These are phyloP conservation scores for Arrhopalites spinosus DNA, from an alignment of 2,888 invertebrate species.

Conservation along the genomic window DNA sequence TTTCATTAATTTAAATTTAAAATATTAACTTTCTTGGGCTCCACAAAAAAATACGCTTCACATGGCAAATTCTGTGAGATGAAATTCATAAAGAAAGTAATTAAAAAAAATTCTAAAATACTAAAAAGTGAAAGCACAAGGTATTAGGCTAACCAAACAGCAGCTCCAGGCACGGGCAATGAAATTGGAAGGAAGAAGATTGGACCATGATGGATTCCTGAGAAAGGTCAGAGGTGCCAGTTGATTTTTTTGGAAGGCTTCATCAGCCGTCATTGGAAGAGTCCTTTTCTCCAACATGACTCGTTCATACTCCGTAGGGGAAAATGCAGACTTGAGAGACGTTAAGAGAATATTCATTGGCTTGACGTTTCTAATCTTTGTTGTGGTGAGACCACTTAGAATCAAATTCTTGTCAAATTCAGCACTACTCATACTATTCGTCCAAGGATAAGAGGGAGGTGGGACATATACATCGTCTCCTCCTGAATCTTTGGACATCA, in stretches of 20 bases:
- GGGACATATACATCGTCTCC: not conserved
- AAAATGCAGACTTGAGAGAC: not conserved
- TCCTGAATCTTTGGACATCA: not conserved
- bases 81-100: not conserved
- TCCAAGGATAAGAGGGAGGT: not conserved
- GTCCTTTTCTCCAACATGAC: not conserved
- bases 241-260: constrained; percentile 26
- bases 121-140: not conserved
- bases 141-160: not conserved
- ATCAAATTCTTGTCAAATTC: not conserved
- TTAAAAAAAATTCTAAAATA: too few species aligned
- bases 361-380: not conserved
- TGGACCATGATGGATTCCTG: constrained; percentile 28
- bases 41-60: constrained; percentile 16
- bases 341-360: not conserved
- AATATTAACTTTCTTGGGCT: constrained; percentile 35
- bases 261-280: not conserved
- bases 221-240: constrained; percentile 26
- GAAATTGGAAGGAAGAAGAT: constrained; percentile 31
- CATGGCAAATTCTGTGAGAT: not conserved
- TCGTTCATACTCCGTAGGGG: constrained; percentile 3
- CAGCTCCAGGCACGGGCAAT: constrained; percentile 18
- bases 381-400: not conserved
- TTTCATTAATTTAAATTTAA: too few species aligned
- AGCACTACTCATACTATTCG: not conserved